Base-by-base conservation (phyloP, 2,888 invertebrate genomes). In the Latrodectus hesperus region DNA sequence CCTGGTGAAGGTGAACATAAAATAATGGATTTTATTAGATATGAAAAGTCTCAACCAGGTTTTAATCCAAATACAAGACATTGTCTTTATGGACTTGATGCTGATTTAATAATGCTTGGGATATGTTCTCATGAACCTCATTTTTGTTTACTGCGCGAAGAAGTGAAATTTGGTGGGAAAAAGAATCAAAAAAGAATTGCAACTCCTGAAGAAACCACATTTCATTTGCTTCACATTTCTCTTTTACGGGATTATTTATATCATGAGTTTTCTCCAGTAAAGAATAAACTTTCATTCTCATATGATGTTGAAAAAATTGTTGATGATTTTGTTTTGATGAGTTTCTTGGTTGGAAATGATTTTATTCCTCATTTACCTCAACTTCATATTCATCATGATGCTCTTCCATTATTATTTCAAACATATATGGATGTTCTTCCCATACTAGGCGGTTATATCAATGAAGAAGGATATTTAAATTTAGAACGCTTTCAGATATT, bases 1-100 rank as follows among this genome's bases (percentile, higher is more conserved):
- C 98, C 99, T 1, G 99, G 99, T 0, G 99, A 99, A 93, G 99
- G 98, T 0, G 98, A 99, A 92, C 98, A 98, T 92, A 99, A 99
- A 93, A 98, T 99, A 89, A 99, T 99, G 99, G 99, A 99, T 92
- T 99, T 97, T 92, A 99, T 99, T 90, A 94, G 99, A 4, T 92
- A 92, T 84, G 94, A 97, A 91, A 96, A 97, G 91, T 94, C 97
- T 0, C 95, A 96, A 92, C 95, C 96, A 0, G 95, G 75, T 88
- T 98, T 98, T 92, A 95, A 99, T 92, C 95, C 96, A 0, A 96
- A 98, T 92, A 98, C 98, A 0, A 90, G 98, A 22, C 99, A 99
- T 92, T 99, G 99, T 92, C 94, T 99, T 75, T 99, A 99, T 92
- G 99, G 99, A 0, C 93, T 99, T 49, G 99, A 99, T 93, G 99